Evolutionary conservation across 2,113 vertebrate species (phyloP), one percentile per base, ranked within the genome.

Genomic region (Cinclus cinclus): DNA sequence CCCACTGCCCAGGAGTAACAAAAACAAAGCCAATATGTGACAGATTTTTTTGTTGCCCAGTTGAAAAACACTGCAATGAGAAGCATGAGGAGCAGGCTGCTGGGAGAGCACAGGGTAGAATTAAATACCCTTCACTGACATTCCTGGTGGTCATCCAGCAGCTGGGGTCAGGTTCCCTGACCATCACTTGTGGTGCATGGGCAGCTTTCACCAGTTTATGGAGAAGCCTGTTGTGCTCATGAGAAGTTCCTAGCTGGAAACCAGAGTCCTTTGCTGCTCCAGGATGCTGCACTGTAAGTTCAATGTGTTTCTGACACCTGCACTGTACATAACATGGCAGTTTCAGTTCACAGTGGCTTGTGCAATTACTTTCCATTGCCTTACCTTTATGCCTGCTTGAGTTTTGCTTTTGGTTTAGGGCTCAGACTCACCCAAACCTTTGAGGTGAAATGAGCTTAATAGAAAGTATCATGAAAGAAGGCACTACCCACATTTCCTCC

Each of bases 351-450:
- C 73, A 88, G 82, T 86, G 84, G 84, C 78, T 87, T 74, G 79
- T 64, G 82, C 64, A 86, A 94, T 93, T 91, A 94, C 92, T 96
- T 95, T 97, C 94, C 89, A 89, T 94, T 96, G 89, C 64, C 71
- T 83, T 94, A 83, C 89, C 87, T 94, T 83, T 83, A 68, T 90
- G 85, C 71, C 46, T 9, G 5, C 52, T 73, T 69, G 68, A 83
- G 95, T 97, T 97, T 96, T 96, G 89, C 87, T 95, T 97, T 97
- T 96, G 69, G 68, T 95, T 93, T 88, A 81, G 31, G 39, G 24
- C 58, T 94, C 87, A 88, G 60, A 71, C 64, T 95, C 69, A 86
- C 63, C 60, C 68, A 88, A 49, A 83, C 18, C 56, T 96, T 70
- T 89, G 94, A 95, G 94, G 78, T 92, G 68, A 94, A 91, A 94